These are phyloP conservation scores for Caenorhabditis plicata DNA, from an alignment of 2,888 invertebrate species.

Conservation along the genomic window DNA sequence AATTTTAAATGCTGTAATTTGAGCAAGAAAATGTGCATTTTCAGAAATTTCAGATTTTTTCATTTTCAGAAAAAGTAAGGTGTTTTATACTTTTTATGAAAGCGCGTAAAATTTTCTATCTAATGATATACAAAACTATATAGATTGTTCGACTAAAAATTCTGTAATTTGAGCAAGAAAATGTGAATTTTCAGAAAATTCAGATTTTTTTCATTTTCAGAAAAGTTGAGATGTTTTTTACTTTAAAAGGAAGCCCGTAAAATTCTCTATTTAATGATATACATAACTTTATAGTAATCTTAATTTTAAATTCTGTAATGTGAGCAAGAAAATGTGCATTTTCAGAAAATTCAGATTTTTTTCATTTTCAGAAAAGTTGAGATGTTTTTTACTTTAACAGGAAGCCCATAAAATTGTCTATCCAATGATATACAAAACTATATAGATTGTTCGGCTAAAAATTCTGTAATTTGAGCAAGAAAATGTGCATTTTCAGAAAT, in stretches of 20 bases:
- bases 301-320: too few relatives aligned
- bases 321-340: not conserved
- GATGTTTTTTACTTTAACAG: not conserved
- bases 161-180: too few relatives aligned
- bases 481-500: not conserved
- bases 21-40: too few relatives aligned
- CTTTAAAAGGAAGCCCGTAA: too few relatives aligned
- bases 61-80: not conserved
- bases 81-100: too few relatives aligned
- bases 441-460: too few relatives aligned
- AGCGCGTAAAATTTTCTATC: not conserved
- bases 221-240: conserved; percentile 1
- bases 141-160: too few relatives aligned
- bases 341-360: conserved; percentile 4
- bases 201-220: not conserved
- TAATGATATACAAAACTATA: too few relatives aligned
- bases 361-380: conserved; percentile 4
- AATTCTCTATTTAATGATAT: too few relatives aligned
- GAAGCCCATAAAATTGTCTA: too few relatives aligned
- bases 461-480: too few relatives aligned
- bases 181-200: conserved; percentile 1
- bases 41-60: not conserved
- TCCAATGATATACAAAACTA: not conserved
- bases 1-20: not conserved
- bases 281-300: conserved; percentile 3